Evolutionary conservation across 2,797 vertebrate species (phyloP), one percentile per base, ranked within the genome.

Genomic region (Gephyroberyx darwinii): DNA sequence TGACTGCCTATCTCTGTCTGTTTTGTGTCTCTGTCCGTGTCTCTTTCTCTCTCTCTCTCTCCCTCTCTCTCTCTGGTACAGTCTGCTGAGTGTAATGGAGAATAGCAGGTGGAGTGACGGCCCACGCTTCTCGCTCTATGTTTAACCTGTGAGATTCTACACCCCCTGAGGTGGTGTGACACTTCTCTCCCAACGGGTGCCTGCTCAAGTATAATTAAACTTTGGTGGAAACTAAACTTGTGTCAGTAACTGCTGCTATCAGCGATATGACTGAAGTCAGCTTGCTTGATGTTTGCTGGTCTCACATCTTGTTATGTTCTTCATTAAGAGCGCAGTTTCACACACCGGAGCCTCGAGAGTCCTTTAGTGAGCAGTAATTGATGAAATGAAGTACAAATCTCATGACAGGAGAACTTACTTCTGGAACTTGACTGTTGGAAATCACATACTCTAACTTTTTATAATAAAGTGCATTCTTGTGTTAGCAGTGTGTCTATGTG

Each of bases 111-210:
- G 88, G 86, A 90, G 75, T 19, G 56, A 73, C 72, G 13, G 71
- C 87, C 88, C 81, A 89, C 84, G 80, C 89, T 88, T 89, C 85
- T 86, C 86, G 81, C 82, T 86, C 90, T 90, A 90, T 85, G 90
- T 91, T 90, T 91, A 92, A 92, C 90, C 88, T 90, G 90, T 75
- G 84, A 92, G 87, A 87, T 87, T 90, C 75, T 67, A 83, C 90
- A 89, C 89, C 85, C 86, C 86, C 85, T 58, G 81, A 88, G 88
- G 86, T 83, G 75, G 71, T 88, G 85, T 65, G 84, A 86, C 84
- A 84, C 31, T 53, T 88, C 83, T 76, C 83, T 83, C 84, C 81
- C 83, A 35, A 81, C 61, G 83, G 78, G 79, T 65, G 88, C 72
- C 83, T 71, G 80, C 80, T 14, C 53, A 71, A 74, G 68, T 81